Evolutionary conservation across 2,888 invertebrate genomes (phyloP), one percentile per base, ranked within the genome.

Genomic region (Petrophora chlorosata): DNA sequence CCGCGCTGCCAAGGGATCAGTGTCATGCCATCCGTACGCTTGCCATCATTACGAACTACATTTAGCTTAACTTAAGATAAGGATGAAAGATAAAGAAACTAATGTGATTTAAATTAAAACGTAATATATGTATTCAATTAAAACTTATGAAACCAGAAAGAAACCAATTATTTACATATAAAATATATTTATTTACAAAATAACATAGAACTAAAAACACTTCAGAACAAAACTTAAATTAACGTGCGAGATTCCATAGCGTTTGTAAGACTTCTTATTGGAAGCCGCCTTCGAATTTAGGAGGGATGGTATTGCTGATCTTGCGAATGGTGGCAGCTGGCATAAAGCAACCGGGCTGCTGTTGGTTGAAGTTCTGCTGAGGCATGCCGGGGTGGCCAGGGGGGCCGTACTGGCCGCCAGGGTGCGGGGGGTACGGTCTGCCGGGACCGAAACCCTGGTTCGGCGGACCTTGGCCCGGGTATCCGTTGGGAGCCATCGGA

Each of bases 301-400:
- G 74, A 7, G 73, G 74, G 14, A 65, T 73, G 0, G 75, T 75
- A 48, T 75, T 75, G 50, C 75, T 75, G 47, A 75, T 68, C 48
- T 72, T 75, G 17, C 78, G 67, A 42, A 79, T 78, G 7, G 73
- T 67, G 8, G 79, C 75, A 10, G 79, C 79, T 12, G 79, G 76
- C 78, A 79, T 74, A 59, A 79, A 79, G 51, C 79, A 79, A 0
- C 71, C 67, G 7, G 63, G 65, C 14, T 66, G 65, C 14, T 66
- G 71, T 3, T 43, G 38, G 33, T 38, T 22, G 45, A 64, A 56
- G 53, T 63, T 66, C 25, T 59, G 65, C 10, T 61, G 70, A 15
- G 62, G 62, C 33, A 51, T 46, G 19, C 51, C 59, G 0, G 65
- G 68, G 23, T 56, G 56, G 16, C 67, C 76, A 29, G 73, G 77